phyloP scores from a whole-genome alignment of 2,888 invertebrate genomes.

The Nomada fabriciana region DNA sequence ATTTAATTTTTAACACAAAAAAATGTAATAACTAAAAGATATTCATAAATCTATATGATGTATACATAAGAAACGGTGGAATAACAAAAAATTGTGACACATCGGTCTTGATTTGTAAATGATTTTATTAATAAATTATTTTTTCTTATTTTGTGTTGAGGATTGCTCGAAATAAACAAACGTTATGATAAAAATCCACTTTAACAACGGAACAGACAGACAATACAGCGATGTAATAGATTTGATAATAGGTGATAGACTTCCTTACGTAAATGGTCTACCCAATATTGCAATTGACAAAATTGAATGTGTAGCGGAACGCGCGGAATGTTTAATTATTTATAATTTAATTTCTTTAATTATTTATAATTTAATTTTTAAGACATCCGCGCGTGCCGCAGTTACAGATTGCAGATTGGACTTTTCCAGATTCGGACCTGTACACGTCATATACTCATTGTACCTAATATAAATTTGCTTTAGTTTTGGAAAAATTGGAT shows the following conservation, averaged over 20 bases:
- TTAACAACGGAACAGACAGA: constrained; percentile 82
- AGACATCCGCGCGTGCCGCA: constrained; percentile 80
- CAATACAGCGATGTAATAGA: constrained; percentile 79
- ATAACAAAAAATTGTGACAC: constrained; percentile 53
- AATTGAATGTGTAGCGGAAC: constrained; percentile 80
- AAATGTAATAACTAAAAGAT: neutral
- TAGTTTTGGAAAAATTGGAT: constrained; percentile 84
- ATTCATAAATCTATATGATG: neutral
- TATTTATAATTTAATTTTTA: constrained; percentile 68
- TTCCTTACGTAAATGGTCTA: constrained; percentile 76
- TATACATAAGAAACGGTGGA: constrained; percentile 13
- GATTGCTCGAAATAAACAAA: constrained; percentile 83
- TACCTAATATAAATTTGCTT: constrained; percentile 84
- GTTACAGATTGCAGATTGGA: constrained; percentile 79
- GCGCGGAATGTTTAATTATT: constrained; percentile 79
- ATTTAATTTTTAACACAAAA: too few species aligned
- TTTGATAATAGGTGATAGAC: constrained; percentile 75
- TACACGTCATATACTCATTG: constrained; percentile 80
- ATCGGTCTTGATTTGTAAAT: constrained; percentile 81
- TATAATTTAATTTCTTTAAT: constrained; percentile 69
- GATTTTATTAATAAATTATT: constrained; percentile 84
- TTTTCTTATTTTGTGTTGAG: constrained; percentile 81
- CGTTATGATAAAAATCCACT: constrained; percentile 82
- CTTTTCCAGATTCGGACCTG: constrained; percentile 82
- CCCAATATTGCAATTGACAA: constrained; percentile 83